These are phyloP conservation scores for Paratrypauchen microcephalus DNA, from an alignment of 2,797 vertebrate genomes.

Conservation along the genomic window DNA sequence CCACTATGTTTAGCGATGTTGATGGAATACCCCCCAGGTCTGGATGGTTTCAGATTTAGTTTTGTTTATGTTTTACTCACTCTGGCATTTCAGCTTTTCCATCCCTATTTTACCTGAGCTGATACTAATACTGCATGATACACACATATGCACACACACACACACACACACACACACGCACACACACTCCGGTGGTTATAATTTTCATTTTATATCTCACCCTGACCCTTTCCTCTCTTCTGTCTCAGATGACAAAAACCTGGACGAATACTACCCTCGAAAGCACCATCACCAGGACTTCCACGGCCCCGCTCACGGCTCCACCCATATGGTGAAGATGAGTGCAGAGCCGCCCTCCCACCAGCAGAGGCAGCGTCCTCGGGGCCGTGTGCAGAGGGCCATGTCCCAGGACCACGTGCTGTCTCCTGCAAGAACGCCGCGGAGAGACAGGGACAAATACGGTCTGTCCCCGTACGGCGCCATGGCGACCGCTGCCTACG, in stretches of 20 bases:
- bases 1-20: too few relatives aligned
- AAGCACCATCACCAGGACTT: conserved; percentile 88
- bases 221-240: background rate
- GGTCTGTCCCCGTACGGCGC: conserved; percentile 63
- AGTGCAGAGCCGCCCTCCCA: conserved; percentile 73
- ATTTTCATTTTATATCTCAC: too few relatives aligned
- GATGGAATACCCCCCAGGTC: too few relatives aligned
- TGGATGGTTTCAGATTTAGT: too few relatives aligned
- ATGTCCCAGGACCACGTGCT: conserved; percentile 84
- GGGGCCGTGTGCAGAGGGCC: conserved; percentile 75
- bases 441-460: conserved; percentile 34
- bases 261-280: conserved; percentile 91
- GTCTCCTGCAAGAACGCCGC: conserved; percentile 84
- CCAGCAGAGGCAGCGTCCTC: conserved; percentile 71
- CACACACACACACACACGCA: too few relatives aligned
- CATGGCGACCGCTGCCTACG: conserved; percentile 60
- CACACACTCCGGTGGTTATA: background rate
- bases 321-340: conserved; percentile 90
- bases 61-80: too few relatives aligned
- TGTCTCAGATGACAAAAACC: conserved; percentile 85
- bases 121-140: background rate
- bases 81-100: too few relatives aligned
- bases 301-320: conserved; percentile 71
- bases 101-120: background rate
- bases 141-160: too few relatives aligned